phyloP scores from a whole-genome alignment of 2,888 invertebrate genomes.

The Tethea ocularis region DNA sequence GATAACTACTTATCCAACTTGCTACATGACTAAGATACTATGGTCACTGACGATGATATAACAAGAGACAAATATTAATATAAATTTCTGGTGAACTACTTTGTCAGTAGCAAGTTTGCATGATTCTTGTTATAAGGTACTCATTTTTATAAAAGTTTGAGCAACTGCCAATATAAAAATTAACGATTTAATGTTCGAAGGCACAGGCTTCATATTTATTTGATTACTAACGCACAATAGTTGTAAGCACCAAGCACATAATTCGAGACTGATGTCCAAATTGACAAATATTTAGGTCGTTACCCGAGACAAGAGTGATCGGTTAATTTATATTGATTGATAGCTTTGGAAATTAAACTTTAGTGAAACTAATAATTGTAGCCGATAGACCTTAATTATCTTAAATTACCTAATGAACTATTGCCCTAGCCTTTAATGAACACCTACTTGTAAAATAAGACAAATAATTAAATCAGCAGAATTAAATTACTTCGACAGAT shows the following conservation, averaged over 20 bases:
- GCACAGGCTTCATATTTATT: conserved; percentile 25
- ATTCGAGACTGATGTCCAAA: conserved; percentile 20
- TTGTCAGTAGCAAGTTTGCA: background rate
- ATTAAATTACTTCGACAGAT: no score
- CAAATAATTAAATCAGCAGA: background rate
- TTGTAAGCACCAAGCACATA: conserved; percentile 27
- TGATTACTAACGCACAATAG: conserved; percentile 34
- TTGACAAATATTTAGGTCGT: conserved; percentile 55
- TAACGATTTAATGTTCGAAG: background rate
- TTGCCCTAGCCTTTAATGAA: background rate
- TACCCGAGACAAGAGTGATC: conserved; percentile 27
- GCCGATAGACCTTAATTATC: conserved; percentile 13
- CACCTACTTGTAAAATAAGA: background rate
- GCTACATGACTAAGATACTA: conserved; percentile 9
- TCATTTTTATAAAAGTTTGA: background rate
- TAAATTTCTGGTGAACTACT: background rate
- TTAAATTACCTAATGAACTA: background rate
- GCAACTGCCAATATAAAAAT: background rate
- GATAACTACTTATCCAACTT: conserved; percentile 33
- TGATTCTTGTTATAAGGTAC: background rate
- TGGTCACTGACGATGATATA: background rate
- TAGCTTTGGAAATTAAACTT: conserved; percentile 30
- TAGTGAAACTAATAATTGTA: conserved; percentile 27
- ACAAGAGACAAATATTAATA: background rate
- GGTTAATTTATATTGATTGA: conserved; percentile 49